Evolutionary conservation across 2,797 vertebrate genomes (phyloP).

Genomic region (Chrosomus eos): DNA sequence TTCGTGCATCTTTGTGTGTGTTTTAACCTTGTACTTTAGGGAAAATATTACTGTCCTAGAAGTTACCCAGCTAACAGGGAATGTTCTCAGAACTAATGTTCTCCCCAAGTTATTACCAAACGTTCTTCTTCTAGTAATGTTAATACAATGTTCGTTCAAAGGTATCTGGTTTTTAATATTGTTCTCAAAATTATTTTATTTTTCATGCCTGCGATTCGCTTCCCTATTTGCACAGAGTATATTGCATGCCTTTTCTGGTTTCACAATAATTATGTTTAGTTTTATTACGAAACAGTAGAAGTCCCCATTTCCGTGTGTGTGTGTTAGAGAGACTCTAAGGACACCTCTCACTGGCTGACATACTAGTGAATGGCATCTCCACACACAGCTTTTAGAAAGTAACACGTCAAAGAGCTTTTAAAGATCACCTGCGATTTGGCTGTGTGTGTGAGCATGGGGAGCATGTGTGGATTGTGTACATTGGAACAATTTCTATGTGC

Average conservation of each 20-base stretch:
- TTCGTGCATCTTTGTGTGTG: not conserved
- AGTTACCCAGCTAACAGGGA: not conserved
- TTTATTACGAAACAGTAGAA: not conserved
- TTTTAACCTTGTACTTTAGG: conserved; percentile 9
- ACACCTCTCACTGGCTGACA: conserved; percentile 4
- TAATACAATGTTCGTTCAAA: not conserved
- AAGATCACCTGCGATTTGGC: not conserved
- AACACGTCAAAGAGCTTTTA: conserved; percentile 9
- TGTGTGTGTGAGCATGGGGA: not conserved
- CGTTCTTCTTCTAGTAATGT: not conserved
- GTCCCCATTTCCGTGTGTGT: not conserved
- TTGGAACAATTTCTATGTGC: not conserved
- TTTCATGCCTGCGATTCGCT: not conserved
- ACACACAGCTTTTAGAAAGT: conserved; percentile 15
- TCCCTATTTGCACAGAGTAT: not conserved
- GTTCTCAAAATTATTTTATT: not conserved
- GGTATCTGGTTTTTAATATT: not conserved
- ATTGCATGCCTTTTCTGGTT: not conserved
- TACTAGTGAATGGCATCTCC: not conserved
- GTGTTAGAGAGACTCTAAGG: not conserved
- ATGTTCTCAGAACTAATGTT: not conserved
- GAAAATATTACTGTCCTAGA: not conserved
- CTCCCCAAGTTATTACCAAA: not conserved
- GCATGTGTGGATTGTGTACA: not conserved
- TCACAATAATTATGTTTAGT: not conserved